These are phyloP conservation scores for Cromileptes altivelis DNA, from an alignment of 2,113 vertebrate species.

Conservation along the genomic window DNA sequence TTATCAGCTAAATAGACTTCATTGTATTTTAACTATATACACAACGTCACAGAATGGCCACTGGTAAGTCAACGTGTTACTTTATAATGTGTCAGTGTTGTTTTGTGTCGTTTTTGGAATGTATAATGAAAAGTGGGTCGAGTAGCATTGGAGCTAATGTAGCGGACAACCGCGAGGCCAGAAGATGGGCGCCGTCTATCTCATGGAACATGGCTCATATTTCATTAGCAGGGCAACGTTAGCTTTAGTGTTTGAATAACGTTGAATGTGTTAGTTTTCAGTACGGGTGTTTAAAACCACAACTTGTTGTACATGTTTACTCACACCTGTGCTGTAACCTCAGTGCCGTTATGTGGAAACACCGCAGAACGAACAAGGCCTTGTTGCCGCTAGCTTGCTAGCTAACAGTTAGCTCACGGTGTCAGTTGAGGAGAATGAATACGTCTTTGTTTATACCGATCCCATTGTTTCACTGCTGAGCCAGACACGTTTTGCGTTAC, in stretches of 20 bases:
- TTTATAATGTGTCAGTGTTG: rapidly evolving
- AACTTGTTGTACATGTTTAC: rapidly evolving
- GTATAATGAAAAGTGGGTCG: slow-evolving; percentile 4
- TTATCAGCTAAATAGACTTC: slow-evolving; percentile 57
- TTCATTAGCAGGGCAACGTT: background rate
- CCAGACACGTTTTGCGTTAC: rapidly evolving
- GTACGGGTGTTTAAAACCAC: rapidly evolving
- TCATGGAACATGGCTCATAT: background rate
- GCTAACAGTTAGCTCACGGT: background rate
- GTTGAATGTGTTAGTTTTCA: background rate
- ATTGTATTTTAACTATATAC: slow-evolving; percentile 8
- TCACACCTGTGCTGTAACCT: rapidly evolving
- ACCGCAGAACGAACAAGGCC: background rate
- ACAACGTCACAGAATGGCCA: slow-evolving; percentile 78
- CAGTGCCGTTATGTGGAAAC: rapidly evolving
- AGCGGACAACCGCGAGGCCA: slow-evolving; percentile 63
- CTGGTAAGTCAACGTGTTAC: slow-evolving; percentile 70
- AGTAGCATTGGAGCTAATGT: slow-evolving; percentile 33
- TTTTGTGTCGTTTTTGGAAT: background rate
- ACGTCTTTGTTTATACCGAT: slow-evolving; percentile 68
- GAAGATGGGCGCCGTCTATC: slow-evolving; percentile 53
- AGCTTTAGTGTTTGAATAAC: background rate
- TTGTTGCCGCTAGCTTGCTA: background rate
- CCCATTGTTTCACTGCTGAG: background rate
- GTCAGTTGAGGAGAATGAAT: background rate